Evolutionary conservation across 2,797 vertebrate genomes (phyloP).

Genomic region (Peromyscus eremicus): DNA sequence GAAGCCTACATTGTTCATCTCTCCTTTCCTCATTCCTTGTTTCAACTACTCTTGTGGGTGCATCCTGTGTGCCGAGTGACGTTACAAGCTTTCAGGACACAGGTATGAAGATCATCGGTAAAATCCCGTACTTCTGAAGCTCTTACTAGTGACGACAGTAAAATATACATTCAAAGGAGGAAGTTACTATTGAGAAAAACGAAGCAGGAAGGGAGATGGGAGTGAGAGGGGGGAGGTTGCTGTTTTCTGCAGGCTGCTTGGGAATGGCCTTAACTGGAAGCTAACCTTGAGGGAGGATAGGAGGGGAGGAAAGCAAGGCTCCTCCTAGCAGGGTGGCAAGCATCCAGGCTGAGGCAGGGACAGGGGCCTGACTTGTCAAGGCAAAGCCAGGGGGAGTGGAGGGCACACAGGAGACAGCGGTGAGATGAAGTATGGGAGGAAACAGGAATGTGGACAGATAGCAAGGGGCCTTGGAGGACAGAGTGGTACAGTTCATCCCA

Average conservation of each 20-base stretch:
- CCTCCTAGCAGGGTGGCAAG: accelerated
- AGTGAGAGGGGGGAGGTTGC: background rate
- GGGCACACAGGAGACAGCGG: background rate
- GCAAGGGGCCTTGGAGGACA: background rate
- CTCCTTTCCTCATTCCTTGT: background rate
- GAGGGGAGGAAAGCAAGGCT: background rate
- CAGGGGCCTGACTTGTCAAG: background rate
- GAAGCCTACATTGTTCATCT: background rate
- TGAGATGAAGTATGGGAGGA: background rate
- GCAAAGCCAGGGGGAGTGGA: background rate
- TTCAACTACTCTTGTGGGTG: background rate
- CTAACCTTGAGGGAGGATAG: background rate
- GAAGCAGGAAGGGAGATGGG: background rate
- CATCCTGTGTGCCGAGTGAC: background rate
- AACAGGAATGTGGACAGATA: background rate
- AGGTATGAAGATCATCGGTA: background rate
- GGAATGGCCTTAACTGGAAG: background rate
- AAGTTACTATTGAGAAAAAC: background rate
- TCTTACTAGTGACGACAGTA: background rate
- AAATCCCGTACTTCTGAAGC: background rate
- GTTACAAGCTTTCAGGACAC: background rate
- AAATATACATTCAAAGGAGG: background rate
- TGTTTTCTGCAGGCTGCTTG: background rate
- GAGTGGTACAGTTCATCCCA: background rate
- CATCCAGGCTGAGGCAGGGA: background rate